Evolutionary conservation across 2,113 vertebrate species (phyloP).

Genomic region (Chionomys nivalis): DNA sequence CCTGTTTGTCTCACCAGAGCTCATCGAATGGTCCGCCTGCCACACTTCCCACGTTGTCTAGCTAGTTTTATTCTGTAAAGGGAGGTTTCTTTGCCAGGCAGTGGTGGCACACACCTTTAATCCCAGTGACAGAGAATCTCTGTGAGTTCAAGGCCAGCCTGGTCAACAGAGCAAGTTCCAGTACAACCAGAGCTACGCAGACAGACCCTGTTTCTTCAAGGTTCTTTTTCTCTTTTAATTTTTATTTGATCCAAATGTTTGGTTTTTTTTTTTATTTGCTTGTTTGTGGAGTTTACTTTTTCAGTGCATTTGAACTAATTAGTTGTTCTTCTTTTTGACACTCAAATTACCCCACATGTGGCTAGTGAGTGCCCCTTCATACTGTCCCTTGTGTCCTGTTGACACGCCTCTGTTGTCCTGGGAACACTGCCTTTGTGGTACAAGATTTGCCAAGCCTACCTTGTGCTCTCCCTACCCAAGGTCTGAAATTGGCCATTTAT

Average conservation of each 20-base stretch:
- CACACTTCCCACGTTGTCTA: not conserved
- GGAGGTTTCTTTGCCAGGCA: not conserved
- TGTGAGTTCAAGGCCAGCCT: not conserved
- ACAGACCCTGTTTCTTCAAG: not conserved
- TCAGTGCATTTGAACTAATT: not conserved
- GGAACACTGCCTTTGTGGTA: not conserved
- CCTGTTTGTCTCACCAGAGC: not conserved
- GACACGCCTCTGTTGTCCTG: not conserved
- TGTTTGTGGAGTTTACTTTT: not conserved
- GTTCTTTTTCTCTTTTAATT: not conserved
- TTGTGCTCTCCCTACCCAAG: not conserved
- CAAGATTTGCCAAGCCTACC: not conserved
- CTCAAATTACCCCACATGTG: not conserved
- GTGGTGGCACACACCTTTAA: not conserved
- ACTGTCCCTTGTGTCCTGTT: not conserved
- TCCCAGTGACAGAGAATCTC: not conserved
- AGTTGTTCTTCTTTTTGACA: constrained; percentile 39
- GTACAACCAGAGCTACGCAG: not conserved
- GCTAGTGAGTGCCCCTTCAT: not conserved
- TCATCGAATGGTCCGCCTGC: not conserved
- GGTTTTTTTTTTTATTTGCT: constrained; percentile 5
- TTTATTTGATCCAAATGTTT: not conserved
- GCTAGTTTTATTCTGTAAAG: not conserved
- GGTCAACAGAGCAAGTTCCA: not conserved
- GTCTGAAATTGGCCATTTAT: constrained; percentile 29